phyloP scores from a whole-genome alignment of 1,140 invertebrate genomes.

The Magallana ariakensis region DNA sequence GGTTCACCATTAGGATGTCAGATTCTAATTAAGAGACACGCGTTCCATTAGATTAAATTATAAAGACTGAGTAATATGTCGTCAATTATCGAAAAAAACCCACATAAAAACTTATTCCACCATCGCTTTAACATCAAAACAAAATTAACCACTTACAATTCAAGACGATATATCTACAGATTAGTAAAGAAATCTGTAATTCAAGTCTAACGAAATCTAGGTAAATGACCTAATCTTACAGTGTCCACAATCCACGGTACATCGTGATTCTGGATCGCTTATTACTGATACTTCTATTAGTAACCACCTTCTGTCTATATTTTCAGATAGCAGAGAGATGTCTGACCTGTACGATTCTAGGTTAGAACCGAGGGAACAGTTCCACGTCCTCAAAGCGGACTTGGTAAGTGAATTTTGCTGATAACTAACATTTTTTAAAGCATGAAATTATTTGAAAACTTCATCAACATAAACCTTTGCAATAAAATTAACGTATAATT shows the following conservation, averaged over 20 bases:
- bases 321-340: too few species aligned
- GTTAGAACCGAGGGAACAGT: not conserved
- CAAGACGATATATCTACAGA: too few species aligned
- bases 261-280: too few species aligned
- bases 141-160: not conserved
- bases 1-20: not conserved
- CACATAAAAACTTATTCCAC: constrained; percentile 8
- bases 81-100: not conserved
- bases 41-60: not conserved
- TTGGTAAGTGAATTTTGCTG: not conserved
- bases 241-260: too few species aligned
- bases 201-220: not conserved
- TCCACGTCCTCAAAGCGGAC: not conserved
- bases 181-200: not conserved
- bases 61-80: not conserved
- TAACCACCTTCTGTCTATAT: too few species aligned
- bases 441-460: not conserved
- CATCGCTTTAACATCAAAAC: not conserved
- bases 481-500: too few species aligned
- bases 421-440: not conserved
- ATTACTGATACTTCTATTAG: too few species aligned
- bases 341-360: not conserved
- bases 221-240: not conserved
- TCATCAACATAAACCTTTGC: too few species aligned
- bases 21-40: not conserved